Percentiles rank a stretch among this genome's conserved stretches.
Evolutionary conservation across 2,797 vertebrate species (phyloP).

Genomic region (Enteromius anoplus): DNA sequence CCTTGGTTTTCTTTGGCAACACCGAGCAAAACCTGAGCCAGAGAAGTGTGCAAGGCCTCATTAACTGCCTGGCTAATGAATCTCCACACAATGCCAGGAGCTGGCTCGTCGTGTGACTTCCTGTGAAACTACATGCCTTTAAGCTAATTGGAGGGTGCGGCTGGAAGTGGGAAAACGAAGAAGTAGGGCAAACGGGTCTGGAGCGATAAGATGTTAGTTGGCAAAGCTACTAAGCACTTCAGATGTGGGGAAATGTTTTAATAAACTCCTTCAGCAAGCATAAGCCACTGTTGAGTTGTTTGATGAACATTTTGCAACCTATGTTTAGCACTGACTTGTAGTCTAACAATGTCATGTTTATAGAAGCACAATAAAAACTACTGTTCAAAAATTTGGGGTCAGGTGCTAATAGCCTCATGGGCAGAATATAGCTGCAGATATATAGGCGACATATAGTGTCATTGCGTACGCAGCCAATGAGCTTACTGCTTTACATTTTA

Average conservation of each 20-base stretch:
- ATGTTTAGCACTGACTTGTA: background rate
- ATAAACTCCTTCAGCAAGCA: background rate
- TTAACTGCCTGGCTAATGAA: conserved; percentile 31
- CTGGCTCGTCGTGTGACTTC: conserved; percentile 27
- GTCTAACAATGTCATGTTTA: background rate
- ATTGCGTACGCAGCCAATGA: background rate
- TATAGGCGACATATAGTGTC: no score
- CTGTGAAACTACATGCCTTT: conserved; percentile 31
- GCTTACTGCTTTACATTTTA: background rate
- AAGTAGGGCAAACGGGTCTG: background rate
- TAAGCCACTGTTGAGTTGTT: background rate
- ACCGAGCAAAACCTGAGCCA: conserved; percentile 7
- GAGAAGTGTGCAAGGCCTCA: conserved; percentile 10
- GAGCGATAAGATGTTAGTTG: background rate
- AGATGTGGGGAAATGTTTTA: conserved; percentile 10
- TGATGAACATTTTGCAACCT: background rate
- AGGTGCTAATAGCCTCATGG: no score
- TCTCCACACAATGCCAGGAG: conserved; percentile 26
- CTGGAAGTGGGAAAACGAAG: background rate
- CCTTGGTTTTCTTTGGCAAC: background rate
- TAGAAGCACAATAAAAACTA: background rate
- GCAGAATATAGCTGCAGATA: no score
- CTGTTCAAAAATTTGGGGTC: background rate
- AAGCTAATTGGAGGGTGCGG: conserved; percentile 15
- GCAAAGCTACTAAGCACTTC: conserved; percentile 15